Evolutionary conservation across 2,797 vertebrate species (phyloP).

Genomic region (Sandelia bainsii): DNA sequence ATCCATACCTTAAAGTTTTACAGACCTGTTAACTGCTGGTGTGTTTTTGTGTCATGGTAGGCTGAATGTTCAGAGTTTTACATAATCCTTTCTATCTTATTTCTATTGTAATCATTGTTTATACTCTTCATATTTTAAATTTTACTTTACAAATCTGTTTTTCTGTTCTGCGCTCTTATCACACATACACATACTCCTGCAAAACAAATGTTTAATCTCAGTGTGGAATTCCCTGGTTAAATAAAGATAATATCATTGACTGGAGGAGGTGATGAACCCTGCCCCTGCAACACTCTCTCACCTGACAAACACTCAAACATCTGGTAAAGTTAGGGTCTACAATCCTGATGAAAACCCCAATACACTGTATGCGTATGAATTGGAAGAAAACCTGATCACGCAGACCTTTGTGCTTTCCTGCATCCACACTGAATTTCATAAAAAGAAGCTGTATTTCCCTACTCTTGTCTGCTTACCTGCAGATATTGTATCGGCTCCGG

Average conservation of each 20-base stretch:
- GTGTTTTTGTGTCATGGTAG: neutral
- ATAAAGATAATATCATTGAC: neutral
- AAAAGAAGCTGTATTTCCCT: neutral
- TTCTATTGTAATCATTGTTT: neutral
- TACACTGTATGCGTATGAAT: neutral
- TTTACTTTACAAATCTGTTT: neutral
- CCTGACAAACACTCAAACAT: neutral
- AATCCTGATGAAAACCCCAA: neutral
- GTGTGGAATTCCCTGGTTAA: conserved; percentile 9
- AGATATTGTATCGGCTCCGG: conserved; percentile 77
- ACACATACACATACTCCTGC: neutral
- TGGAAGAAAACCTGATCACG: neutral
- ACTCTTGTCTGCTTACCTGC: conserved; percentile 76
- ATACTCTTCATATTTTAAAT: neutral
- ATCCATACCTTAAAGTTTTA: neutral
- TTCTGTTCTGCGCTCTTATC: neutral
- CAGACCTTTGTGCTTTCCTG: neutral
- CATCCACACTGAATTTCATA: neutral
- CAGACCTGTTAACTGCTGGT: too few species aligned
- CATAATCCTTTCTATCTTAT: neutral
- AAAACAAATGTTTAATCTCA: neutral
- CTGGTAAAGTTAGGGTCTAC: neutral
- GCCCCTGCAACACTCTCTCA: neutral
- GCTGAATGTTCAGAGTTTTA: neutral
- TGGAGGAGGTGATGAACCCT: neutral